Evolutionary conservation across 2,113 vertebrate species (phyloP).

Genomic region (Romanogobio albipinnatus): DNA sequence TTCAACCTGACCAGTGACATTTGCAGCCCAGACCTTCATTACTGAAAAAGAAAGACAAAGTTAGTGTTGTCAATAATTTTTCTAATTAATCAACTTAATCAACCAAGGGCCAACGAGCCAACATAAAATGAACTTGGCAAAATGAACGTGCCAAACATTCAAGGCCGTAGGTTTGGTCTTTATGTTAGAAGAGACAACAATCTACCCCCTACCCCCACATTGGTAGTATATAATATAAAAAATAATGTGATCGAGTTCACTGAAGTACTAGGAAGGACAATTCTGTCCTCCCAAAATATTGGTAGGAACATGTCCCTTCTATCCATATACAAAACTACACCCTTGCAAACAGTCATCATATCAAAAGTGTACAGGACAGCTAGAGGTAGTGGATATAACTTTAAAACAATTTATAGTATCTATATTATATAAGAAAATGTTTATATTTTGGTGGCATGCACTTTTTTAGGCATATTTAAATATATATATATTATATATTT

Average conservation of each 20-base stretch:
- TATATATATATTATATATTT: not conserved
- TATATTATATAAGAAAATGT: not conserved
- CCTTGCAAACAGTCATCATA: not conserved
- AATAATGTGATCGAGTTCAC: not conserved
- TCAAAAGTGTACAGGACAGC: not conserved
- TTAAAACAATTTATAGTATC: not conserved
- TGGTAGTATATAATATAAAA: too few relatives aligned
- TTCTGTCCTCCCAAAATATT: too few relatives aligned
- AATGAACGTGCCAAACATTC: too few relatives aligned
- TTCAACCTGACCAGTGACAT: slow-evolving; percentile 6
- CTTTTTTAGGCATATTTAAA: too few relatives aligned
- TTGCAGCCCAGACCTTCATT: slow-evolving; percentile 36
- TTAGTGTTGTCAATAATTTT: not conserved
- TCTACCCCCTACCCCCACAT: too few relatives aligned
- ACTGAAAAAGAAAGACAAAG: slow-evolving; percentile 22
- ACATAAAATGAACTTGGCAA: too few relatives aligned
- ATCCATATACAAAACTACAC: too few relatives aligned
- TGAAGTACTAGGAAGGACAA: too few relatives aligned
- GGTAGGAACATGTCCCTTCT: too few relatives aligned
- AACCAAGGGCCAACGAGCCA: too few relatives aligned
- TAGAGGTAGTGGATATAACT: not conserved
- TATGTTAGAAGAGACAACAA: not conserved
- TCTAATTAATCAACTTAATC: not conserved
- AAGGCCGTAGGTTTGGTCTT: not conserved
- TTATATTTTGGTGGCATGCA: not conserved